Evolutionary conservation across 2,797 vertebrate genomes (phyloP).

Genomic region (Vultur gryphus): DNA sequence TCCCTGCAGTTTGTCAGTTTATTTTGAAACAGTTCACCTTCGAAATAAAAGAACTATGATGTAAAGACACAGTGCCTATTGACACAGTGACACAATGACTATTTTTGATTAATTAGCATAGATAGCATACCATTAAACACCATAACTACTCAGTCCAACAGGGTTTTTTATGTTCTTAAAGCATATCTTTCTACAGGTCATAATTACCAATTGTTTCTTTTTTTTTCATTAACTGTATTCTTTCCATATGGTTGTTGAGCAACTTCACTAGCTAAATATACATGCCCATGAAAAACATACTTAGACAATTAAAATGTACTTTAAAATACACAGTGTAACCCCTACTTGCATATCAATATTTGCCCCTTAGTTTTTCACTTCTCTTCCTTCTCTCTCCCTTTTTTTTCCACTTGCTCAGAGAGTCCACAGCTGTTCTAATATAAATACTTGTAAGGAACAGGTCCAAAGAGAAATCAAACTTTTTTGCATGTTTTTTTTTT

Average conservation of each 20-base stretch:
- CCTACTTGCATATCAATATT: not conserved
- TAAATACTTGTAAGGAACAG: not conserved
- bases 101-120: not conserved
- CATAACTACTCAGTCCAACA: not conserved
- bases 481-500: not conserved
- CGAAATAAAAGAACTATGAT: not conserved
- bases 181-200: not conserved
- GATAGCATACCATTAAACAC: not conserved
- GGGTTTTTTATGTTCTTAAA: not conserved
- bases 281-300: not conserved
- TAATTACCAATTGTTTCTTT: not conserved
- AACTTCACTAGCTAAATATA: conserved; percentile 12
- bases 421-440: not conserved
- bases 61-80: not conserved
- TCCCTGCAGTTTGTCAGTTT: not conserved
- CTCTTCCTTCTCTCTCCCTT: not conserved
- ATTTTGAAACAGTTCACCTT: not conserved
- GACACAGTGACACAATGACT: not conserved
- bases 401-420: not conserved
- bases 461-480: not conserved
- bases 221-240: conserved; percentile 18
- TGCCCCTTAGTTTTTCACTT: not conserved
- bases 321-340: conserved; percentile 6
- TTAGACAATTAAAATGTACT: not conserved
- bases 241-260: not conserved